These are phyloP conservation scores for Allolobophora icterica DNA, from an alignment of 2,888 invertebrate genomes.

Conservation along the genomic window DNA sequence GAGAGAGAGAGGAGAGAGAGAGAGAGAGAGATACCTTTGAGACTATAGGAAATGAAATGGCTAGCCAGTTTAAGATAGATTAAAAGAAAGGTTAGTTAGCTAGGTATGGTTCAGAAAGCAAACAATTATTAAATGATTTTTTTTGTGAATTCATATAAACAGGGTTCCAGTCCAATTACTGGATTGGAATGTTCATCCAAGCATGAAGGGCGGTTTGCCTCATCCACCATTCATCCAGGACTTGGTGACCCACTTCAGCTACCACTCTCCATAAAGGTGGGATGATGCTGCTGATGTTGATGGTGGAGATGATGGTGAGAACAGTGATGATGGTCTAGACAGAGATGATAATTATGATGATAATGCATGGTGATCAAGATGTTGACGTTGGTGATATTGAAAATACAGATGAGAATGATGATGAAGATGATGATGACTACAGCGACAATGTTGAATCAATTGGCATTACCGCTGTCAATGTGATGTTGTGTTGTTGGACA, in stretches of 20 bases:
- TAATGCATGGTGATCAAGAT: too few relatives aligned
- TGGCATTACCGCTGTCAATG: neutral
- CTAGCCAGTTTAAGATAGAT: neutral
- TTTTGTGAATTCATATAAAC: neutral
- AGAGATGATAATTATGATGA: too few relatives aligned
- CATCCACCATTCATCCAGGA: neutral
- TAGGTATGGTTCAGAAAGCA: neutral
- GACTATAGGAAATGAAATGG: too few relatives aligned
- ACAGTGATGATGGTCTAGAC: too few relatives aligned
- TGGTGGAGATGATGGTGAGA: too few relatives aligned
- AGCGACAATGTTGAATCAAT: neutral
- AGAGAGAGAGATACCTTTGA: too few relatives aligned
- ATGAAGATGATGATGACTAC: neutral
- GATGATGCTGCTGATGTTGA: neutral
- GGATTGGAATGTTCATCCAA: neutral
- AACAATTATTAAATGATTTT: neutral
- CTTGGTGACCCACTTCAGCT: neutral
- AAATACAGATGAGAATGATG: too few relatives aligned
- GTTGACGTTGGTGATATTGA: too few relatives aligned
- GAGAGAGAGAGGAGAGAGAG: too few relatives aligned
- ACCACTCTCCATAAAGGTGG: neutral
- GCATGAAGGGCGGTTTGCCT: neutral
- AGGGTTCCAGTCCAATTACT: neutral
- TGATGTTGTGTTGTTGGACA: neutral
- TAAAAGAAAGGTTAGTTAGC: neutral